phyloP scores from a whole-genome alignment of 2,888 invertebrate genomes.

The Ditylenchus weischeri region DNA sequence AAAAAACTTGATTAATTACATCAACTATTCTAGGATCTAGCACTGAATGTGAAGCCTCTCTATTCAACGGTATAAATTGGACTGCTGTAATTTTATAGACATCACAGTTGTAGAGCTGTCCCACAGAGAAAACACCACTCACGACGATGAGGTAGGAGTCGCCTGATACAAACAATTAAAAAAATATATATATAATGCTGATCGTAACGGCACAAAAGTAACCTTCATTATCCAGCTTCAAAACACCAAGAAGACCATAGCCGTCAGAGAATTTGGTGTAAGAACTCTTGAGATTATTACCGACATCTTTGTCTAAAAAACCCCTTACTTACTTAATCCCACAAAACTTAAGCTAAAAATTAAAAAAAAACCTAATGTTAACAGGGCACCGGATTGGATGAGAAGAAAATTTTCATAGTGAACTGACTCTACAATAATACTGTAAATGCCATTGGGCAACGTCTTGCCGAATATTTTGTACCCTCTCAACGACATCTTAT shows the following conservation, averaged over 20 bases:
- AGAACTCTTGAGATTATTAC: constrained; percentile 23
- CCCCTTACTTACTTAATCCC: neutral
- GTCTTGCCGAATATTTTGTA: constrained; percentile 45
- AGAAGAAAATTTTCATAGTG: constrained; percentile 43
- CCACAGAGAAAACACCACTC: constrained; percentile 91
- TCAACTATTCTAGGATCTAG: constrained; percentile 48
- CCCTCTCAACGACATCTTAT: constrained; percentile 42
- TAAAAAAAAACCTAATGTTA: constrained; percentile 35
- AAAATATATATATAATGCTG: too few relatives aligned
- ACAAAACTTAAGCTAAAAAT: neutral
- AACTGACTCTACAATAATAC: constrained; percentile 45
- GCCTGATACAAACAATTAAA: constrained; percentile 60
- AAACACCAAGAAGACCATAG: constrained; percentile 90
- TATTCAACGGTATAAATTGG: constrained; percentile 48
- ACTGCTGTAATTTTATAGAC: constrained; percentile 69
- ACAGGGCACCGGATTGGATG: constrained; percentile 49
- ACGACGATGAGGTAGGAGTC: constrained; percentile 85
- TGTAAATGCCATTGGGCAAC: constrained; percentile 21
- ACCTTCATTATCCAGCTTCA: constrained; percentile 65
- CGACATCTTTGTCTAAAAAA: constrained; percentile 26
- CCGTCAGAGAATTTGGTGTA: constrained; percentile 79
- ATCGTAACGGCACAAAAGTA: neutral
- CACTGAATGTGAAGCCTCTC: constrained; percentile 33
- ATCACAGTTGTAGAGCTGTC: constrained; percentile 89
- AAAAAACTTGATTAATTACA: constrained; percentile 30